These are phyloP conservation scores for Morone saxatilis DNA, from an alignment of 2,113 vertebrate genomes.

Conservation along the genomic window DNA sequence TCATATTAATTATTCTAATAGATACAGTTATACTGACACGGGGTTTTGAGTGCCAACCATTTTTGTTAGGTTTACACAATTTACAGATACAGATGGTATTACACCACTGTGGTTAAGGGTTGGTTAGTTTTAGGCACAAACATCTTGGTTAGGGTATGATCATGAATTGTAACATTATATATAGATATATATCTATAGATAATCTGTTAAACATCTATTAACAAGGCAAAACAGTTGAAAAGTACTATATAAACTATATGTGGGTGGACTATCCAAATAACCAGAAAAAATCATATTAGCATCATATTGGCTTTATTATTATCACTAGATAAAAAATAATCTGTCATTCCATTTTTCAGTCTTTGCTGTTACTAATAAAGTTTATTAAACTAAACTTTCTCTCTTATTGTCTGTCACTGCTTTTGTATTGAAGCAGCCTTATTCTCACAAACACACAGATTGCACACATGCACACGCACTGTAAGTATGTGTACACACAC, in stretches of 20 bases:
- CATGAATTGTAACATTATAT: too few relatives aligned
- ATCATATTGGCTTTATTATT: neutral
- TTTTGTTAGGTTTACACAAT: neutral
- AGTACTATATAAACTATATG: too few relatives aligned
- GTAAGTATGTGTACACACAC: too few relatives aligned
- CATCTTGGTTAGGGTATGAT: neutral
- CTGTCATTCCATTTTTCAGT: neutral
- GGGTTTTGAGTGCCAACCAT: neutral
- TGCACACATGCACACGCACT: neutral
- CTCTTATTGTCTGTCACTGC: neutral
- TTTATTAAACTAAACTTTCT: neutral
- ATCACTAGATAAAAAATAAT: neutral
- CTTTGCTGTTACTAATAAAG: neutral
- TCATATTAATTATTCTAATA: neutral
- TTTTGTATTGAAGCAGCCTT: neutral
- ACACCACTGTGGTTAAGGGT: too few relatives aligned
- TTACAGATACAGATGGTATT: too few relatives aligned
- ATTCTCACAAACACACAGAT: too few relatives aligned
- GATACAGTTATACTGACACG: neutral
- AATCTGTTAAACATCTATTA: too few relatives aligned
- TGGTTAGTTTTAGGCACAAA: too few relatives aligned
- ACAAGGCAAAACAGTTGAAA: too few relatives aligned
- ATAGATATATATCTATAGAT: too few relatives aligned
- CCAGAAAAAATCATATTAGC: neutral
- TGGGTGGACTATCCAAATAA: too few relatives aligned